These are phyloP conservation scores for Magallana nippona DNA, from an alignment of 2,888 invertebrate species.

Conservation along the genomic window DNA sequence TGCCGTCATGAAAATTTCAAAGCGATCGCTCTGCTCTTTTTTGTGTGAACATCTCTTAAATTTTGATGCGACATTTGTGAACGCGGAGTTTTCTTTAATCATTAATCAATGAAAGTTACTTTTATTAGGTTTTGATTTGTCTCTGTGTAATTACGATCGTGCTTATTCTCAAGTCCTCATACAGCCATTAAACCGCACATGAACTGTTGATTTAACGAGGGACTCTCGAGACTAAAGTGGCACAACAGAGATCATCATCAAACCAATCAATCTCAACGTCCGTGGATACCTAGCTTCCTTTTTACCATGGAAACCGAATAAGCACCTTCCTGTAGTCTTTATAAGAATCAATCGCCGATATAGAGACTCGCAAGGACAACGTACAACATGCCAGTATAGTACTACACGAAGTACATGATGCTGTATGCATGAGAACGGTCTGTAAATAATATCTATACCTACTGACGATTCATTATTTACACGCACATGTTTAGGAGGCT, in stretches of 20 bases:
- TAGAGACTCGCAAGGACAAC: background rate
- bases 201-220: slow-evolving; percentile 33
- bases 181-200: slow-evolving; percentile 16
- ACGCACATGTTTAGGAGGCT: slow-evolving; percentile 23
- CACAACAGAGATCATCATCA: slow-evolving; percentile 16
- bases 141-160: slow-evolving; percentile 4
- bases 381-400: no score
- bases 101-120: slow-evolving; percentile 35
- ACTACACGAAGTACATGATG: background rate
- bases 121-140: slow-evolving; percentile 33
- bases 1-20: slow-evolving; percentile 19
- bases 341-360: background rate
- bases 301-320: slow-evolving; percentile 35
- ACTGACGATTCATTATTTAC: slow-evolving; percentile 19
- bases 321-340: background rate
- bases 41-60: slow-evolving; percentile 17
- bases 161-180: slow-evolving; percentile 27
- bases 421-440: background rate
- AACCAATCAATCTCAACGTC: slow-evolving; percentile 13
- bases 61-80: slow-evolving; percentile 26
- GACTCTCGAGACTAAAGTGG: slow-evolving; percentile 29
- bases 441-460: background rate
- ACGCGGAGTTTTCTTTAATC: slow-evolving; percentile 5
- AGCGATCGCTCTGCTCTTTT: background rate
- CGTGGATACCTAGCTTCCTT: slow-evolving; percentile 12